A percentile compares a stretch with the other conserved stretches of the same genome.
These are phyloP conservation scores for Apamea sordens DNA, from an alignment of 2,888 invertebrate species.

Conservation along the genomic window DNA sequence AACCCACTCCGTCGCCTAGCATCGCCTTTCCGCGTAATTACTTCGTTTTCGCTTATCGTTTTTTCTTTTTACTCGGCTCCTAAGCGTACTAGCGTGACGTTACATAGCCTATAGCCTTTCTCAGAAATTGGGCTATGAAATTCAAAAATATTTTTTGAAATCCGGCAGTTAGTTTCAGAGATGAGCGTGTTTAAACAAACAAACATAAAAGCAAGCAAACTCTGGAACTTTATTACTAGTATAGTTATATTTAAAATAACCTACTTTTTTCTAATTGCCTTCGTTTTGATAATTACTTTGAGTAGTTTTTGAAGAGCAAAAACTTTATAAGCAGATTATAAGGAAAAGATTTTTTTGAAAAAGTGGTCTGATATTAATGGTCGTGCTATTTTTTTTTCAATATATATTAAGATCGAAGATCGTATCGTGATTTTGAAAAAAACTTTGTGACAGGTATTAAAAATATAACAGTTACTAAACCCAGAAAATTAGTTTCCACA, in stretches of 20 bases:
- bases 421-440: conserved; percentile 33
- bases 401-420: conserved; percentile 41
- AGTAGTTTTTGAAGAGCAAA: conserved; percentile 35
- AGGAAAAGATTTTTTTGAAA: conserved; percentile 22
- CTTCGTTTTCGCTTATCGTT: too few species aligned
- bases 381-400: conserved; percentile 4
- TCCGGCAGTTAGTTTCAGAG: too few species aligned
- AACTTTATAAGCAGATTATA: conserved; percentile 32
- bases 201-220: too few species aligned
- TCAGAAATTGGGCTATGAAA: too few species aligned
- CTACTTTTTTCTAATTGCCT: conserved; percentile 34
- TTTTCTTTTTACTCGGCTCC: too few species aligned
- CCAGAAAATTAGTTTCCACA: not conserved
- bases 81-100: too few species aligned
- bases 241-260: conserved; percentile 14
- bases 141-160: too few species aligned
- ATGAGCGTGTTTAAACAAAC: too few species aligned
- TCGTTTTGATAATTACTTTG: conserved; percentile 44
- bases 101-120: too few species aligned
- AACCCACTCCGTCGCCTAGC: too few species aligned
- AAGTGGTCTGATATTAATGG: conserved; percentile 23
- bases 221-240: too few species aligned
- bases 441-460: conserved; percentile 12
- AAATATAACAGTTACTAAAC: conserved; percentile 11
- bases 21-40: too few species aligned